These are phyloP conservation scores for Callorhinus ursinus DNA, from an alignment of 2,113 vertebrate genomes.

Conservation along the genomic window DNA sequence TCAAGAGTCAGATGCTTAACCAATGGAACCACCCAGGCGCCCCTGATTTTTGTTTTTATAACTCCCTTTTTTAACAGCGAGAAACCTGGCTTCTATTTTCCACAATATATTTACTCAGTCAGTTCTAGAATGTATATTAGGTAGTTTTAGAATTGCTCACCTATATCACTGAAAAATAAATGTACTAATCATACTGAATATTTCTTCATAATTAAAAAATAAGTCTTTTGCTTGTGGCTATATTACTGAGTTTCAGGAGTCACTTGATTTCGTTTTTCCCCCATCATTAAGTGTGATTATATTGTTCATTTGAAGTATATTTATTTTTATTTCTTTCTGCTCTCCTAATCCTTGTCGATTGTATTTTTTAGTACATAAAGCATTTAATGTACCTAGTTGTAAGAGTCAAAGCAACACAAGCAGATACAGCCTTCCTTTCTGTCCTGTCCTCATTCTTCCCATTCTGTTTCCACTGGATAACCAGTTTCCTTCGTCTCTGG, in stretches of 20 bases:
- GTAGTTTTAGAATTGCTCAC: conserved; percentile 6
- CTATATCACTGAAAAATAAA: background rate
- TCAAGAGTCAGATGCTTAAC: background rate
- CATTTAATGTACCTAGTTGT: background rate
- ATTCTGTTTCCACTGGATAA: background rate
- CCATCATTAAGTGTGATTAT: background rate
- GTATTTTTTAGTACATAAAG: background rate
- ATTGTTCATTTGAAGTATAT: background rate
- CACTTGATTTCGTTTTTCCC: background rate
- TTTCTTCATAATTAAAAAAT: background rate
- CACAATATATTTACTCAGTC: background rate
- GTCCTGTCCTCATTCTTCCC: background rate
- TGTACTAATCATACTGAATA: background rate
- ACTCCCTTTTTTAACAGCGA: background rate
- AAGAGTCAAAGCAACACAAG: background rate
- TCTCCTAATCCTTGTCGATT: background rate
- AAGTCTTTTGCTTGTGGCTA: background rate
- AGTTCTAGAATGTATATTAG: background rate
- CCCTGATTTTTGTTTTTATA: background rate
- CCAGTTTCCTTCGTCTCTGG: background rate
- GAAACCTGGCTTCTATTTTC: background rate
- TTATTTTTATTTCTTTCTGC: background rate
- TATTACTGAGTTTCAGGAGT: background rate
- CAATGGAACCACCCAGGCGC: background rate
- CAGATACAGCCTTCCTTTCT: background rate